A percentile compares a stretch with the other conserved stretches of the same genome.
Evolutionary conservation across 1,140 invertebrate species (phyloP).

Genomic region (Rhynchophorus ferrugineus): DNA sequence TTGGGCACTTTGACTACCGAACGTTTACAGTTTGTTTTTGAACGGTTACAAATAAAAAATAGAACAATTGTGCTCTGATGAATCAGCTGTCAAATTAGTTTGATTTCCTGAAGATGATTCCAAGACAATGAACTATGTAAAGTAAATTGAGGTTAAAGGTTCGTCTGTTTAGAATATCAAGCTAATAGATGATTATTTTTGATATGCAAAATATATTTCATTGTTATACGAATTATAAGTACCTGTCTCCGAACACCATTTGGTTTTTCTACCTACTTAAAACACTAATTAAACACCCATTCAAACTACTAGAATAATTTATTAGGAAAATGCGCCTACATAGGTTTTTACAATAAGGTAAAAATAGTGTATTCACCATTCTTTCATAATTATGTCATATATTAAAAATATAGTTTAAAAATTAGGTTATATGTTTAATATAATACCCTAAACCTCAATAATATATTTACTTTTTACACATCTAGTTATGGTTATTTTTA

Average conservation of each 20-base stretch:
- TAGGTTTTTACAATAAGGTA: slow-evolving; percentile 15
- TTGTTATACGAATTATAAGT: not conserved
- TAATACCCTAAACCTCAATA: not conserved
- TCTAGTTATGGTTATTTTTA: no score
- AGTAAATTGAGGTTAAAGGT: not conserved
- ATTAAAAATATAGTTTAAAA: no score
- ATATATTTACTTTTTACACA: no score
- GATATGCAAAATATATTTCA: no score
- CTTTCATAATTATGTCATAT: slow-evolving; percentile 5
- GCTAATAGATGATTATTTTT: no score
- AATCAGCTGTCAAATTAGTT: slow-evolving; percentile 3
- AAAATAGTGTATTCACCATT: slow-evolving; percentile 8
- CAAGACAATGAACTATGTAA: not conserved
- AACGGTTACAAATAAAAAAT: no score
- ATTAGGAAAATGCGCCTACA: slow-evolving; percentile 18
- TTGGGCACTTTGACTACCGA: no score
- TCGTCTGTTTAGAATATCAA: no score
- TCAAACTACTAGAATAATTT: slow-evolving; percentile 8
- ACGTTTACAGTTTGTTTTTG: no score
- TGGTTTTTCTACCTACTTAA: slow-evolving; percentile 9
- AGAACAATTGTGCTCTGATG: slow-evolving; percentile 5
- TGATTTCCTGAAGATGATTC: no score
- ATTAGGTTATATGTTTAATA: not conserved
- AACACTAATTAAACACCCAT: slow-evolving; percentile 11
- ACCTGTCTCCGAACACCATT: slow-evolving; percentile 1